Evolutionary conservation across 2,113 vertebrate genomes (phyloP).

Genomic region (Mixornis gularis): DNA sequence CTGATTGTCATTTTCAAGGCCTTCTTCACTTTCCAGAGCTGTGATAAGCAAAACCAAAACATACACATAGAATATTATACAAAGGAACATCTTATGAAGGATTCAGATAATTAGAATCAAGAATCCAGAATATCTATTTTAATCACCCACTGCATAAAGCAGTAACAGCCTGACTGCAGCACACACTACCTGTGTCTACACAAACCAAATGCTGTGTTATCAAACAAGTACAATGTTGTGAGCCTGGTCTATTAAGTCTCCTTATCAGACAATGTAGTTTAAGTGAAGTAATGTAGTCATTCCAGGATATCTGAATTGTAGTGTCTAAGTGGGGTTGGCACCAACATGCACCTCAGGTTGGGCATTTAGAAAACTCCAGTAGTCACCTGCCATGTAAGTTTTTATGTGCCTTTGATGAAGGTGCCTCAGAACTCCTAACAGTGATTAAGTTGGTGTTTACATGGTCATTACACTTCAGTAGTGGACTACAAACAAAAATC

Average conservation of each 20-base stretch:
- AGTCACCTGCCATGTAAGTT: neutral
- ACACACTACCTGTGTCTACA: neutral
- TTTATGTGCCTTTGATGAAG: accelerated
- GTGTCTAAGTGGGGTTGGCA: neutral
- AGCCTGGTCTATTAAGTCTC: neutral
- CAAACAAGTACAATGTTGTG: accelerated
- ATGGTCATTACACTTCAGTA: neutral
- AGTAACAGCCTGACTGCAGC: neutral
- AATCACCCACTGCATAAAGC: neutral
- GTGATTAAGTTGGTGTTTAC: neutral
- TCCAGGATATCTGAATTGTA: neutral
- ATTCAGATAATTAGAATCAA: neutral
- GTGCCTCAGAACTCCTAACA: neutral
- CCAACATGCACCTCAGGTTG: neutral
- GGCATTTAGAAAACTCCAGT: neutral
- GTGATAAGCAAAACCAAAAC: neutral
- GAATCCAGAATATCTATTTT: neutral
- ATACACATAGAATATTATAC: neutral
- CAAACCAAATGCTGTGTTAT: neutral
- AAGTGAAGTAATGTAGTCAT: neutral
- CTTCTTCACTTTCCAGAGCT: slow-evolving; percentile 96
- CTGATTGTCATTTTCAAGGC: slow-evolving; percentile 89
- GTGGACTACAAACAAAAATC: neutral
- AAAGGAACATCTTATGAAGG: neutral
- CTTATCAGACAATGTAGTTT: neutral